Conservation (phyloP, 2,888 invertebrate species). For the Melanophora roralis region DNA sequence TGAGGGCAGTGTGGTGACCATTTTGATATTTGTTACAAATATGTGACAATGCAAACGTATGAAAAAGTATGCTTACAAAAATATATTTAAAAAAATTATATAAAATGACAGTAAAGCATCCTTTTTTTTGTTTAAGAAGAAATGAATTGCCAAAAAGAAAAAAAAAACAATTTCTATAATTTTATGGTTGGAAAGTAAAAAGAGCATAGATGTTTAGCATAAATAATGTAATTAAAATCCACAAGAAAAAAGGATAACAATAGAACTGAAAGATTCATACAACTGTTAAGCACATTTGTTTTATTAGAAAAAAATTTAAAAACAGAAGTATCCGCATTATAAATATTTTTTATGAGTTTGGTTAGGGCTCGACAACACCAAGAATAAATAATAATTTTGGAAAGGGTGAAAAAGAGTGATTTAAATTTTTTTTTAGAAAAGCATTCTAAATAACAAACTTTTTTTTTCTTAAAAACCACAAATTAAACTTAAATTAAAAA, state of each 20-base stretch:
- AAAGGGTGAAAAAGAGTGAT: neutral
- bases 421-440: too few species aligned
- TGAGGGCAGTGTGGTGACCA: constrained; percentile 31
- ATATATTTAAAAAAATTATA: constrained; percentile 47
- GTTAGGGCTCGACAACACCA: neutral
- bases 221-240: constrained; percentile 55
- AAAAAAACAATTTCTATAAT: constrained; percentile 33
- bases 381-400: neutral
- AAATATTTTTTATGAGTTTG: constrained; percentile 16
- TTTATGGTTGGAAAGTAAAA: constrained; percentile 55
- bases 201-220: constrained; percentile 57
- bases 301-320: neutral
- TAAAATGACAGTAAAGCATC: constrained; percentile 59
- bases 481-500: too few species aligned
- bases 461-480: too few species aligned
- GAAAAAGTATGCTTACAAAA: constrained; percentile 4
- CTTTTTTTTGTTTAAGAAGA: constrained; percentile 40
- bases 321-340: constrained; percentile 11
- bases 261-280: constrained; percentile 24
- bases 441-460: too few species aligned
- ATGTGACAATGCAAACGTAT: constrained; percentile 43
- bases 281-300: constrained; percentile 44
- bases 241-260: constrained; percentile 18
- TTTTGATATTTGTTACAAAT: constrained; percentile 52
- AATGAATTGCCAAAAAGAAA: constrained; percentile 21